Conservation (phyloP, 2,797 vertebrate genomes). For the Crenuchus spilurus region DNA sequence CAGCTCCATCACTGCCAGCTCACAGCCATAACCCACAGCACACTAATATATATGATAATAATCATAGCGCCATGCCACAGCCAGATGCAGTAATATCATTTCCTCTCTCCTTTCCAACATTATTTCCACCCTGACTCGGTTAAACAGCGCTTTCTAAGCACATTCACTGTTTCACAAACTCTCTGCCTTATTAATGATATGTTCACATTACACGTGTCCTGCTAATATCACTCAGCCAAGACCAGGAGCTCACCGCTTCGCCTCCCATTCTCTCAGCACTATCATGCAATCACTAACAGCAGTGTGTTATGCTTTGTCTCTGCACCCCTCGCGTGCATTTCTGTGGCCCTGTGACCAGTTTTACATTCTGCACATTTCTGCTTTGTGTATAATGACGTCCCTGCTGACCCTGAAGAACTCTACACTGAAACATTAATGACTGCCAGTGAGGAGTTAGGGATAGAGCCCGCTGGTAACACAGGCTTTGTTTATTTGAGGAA, state of each 20-base stretch:
- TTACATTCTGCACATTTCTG: slow-evolving; percentile 8
- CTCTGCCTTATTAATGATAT: slow-evolving; percentile 24
- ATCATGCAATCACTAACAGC: neutral
- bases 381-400: slow-evolving; percentile 32
- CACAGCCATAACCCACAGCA: slow-evolving; percentile 57
- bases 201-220: slow-evolving; percentile 22
- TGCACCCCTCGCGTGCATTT: neutral
- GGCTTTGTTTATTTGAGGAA: slow-evolving; percentile 20
- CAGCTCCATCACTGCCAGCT: slow-evolving; percentile 64
- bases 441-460: slow-evolving; percentile 27
- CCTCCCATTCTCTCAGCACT: neutral
- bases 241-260: neutral
- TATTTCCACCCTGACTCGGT: slow-evolving; percentile 53
- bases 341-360: slow-evolving; percentile 25
- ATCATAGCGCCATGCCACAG: slow-evolving; percentile 63
- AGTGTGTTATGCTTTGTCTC: neutral
- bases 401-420: slow-evolving; percentile 22
- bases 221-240: neutral
- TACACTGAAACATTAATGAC: slow-evolving; percentile 42
- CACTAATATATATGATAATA: slow-evolving; percentile 70
- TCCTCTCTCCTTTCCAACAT: slow-evolving; percentile 44
- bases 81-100: slow-evolving; percentile 65
- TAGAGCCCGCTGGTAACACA: slow-evolving; percentile 22
- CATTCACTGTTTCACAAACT: slow-evolving; percentile 29
- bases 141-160: slow-evolving; percentile 53